Conservation (phyloP, 1,140 invertebrate genomes). For the Dendrolimus punctatus region DNA sequence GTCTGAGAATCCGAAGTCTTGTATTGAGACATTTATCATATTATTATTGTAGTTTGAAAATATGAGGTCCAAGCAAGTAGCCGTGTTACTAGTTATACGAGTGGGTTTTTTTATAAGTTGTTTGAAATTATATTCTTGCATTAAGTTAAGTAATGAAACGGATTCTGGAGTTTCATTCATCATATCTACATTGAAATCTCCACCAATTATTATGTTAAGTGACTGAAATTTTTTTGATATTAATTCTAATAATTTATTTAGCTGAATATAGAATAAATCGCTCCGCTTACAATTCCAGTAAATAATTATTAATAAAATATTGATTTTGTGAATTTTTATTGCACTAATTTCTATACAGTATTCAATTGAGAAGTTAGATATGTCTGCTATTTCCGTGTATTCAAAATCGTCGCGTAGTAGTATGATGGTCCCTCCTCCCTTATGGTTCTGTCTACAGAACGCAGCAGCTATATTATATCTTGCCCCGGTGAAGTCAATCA, state of each 20-base stretch:
- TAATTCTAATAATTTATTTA: slow-evolving; percentile 15
- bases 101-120: slow-evolving; percentile 10
- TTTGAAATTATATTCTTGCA: slow-evolving; percentile 9
- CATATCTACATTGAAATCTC: slow-evolving; percentile 15
- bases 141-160: slow-evolving; percentile 3
- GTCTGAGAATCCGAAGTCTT: no score
- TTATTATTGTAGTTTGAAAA: slow-evolving; percentile 16
- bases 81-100: slow-evolving; percentile 4
- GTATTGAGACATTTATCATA: no score
- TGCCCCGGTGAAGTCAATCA: slow-evolving; percentile 8
- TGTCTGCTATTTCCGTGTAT: slow-evolving; percentile 12
- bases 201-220: slow-evolving; percentile 16
- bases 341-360: slow-evolving; percentile 22
- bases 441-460: slow-evolving; percentile 12
- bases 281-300: slow-evolving; percentile 27
- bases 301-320: slow-evolving; percentile 17
- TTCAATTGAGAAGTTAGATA: slow-evolving; percentile 22
- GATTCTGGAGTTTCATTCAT: slow-evolving; percentile 6
- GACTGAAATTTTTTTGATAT: slow-evolving; percentile 15
- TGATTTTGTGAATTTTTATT: slow-evolving; percentile 8
- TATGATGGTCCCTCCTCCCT: slow-evolving; percentile 18
- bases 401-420: slow-evolving; percentile 13
- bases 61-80: slow-evolving; percentile 14
- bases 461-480: slow-evolving; percentile 12
- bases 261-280: slow-evolving; percentile 16